Conservation (phyloP, 2,888 invertebrate genomes). For the Hartigia nigra region DNA sequence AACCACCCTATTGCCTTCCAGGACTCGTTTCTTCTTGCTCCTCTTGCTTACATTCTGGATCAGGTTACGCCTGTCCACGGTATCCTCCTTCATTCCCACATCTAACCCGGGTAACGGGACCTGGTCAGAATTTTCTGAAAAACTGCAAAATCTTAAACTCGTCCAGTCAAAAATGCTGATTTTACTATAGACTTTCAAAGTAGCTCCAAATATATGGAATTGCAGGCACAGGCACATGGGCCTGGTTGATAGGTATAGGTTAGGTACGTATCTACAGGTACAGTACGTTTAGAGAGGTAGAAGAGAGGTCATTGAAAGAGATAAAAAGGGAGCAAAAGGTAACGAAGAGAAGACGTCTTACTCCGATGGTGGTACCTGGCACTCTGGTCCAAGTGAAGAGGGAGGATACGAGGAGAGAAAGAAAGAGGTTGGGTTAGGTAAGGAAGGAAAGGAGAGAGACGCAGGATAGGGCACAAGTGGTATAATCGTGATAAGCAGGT, state of each 20-base stretch:
- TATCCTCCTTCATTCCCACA: background rate
- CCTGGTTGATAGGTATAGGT: background rate
- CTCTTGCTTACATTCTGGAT: conserved; percentile 27
- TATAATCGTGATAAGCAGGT: conserved; percentile 67
- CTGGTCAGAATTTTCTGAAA: background rate
- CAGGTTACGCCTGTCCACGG: conserved; percentile 25
- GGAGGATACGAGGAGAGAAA: conserved; percentile 18
- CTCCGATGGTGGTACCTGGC: conserved; percentile 33
- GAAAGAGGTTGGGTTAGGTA: conserved; percentile 18
- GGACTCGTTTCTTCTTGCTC: conserved; percentile 15
- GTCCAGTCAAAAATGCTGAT: background rate
- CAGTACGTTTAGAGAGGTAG: background rate
- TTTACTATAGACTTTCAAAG: background rate
- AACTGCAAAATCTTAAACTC: background rate
- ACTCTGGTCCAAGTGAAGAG: conserved; percentile 19
- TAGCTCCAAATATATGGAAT: background rate
- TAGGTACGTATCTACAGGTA: background rate
- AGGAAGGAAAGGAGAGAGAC: conserved; percentile 10
- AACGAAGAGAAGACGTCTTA: conserved; percentile 50
- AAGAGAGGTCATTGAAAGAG: conserved; percentile 48
- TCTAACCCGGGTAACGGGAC: background rate
- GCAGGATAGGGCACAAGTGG: conserved; percentile 52
- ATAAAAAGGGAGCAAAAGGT: conserved; percentile 49
- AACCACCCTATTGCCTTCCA: conserved; percentile 18
- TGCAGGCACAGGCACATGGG: background rate